Conservation (phyloP, 2,888 invertebrate species). For the Pristionchus fissidentatus region DNA sequence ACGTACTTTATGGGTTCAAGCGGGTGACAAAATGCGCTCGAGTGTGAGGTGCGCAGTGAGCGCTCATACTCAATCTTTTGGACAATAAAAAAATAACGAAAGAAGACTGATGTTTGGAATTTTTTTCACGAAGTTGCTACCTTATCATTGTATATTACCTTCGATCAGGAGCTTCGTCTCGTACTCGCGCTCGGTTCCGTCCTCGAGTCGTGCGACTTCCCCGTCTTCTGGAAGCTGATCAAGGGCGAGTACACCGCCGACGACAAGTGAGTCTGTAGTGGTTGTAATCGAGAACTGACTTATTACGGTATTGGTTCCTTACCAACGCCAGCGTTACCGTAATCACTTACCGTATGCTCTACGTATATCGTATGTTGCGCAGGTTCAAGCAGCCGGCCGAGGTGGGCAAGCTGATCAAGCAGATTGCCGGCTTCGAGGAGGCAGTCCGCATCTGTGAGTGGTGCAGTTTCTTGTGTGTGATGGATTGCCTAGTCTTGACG, state of each 20-base stretch:
- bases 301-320: too few relatives aligned
- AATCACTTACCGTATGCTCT: too few relatives aligned
- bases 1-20: too few relatives aligned
- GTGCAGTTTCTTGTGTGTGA: too few relatives aligned
- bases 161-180: conserved; percentile 77
- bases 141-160: neutral
- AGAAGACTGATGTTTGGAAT: neutral
- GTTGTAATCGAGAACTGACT: neutral
- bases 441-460: conserved; percentile 69
- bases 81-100: neutral
- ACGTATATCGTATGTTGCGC: neutral
- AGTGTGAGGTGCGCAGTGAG: neutral
- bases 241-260: conserved; percentile 66
- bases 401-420: conserved; percentile 64
- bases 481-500: too few relatives aligned
- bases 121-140: neutral
- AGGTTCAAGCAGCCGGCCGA: conserved; percentile 72
- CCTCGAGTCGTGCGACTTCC: conserved; percentile 73
- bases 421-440: conserved; percentile 72
- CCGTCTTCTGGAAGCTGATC: conserved; percentile 72
- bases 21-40: too few relatives aligned
- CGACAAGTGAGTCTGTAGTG: conserved; percentile 35
- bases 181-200: conserved; percentile 71
- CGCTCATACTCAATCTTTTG: neutral
- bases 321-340: too few relatives aligned